Percentiles rank a stretch among this genome's conserved stretches.
Conservation (phyloP, 2,888 invertebrate genomes). For the Melinopterus prodromus region DNA sequence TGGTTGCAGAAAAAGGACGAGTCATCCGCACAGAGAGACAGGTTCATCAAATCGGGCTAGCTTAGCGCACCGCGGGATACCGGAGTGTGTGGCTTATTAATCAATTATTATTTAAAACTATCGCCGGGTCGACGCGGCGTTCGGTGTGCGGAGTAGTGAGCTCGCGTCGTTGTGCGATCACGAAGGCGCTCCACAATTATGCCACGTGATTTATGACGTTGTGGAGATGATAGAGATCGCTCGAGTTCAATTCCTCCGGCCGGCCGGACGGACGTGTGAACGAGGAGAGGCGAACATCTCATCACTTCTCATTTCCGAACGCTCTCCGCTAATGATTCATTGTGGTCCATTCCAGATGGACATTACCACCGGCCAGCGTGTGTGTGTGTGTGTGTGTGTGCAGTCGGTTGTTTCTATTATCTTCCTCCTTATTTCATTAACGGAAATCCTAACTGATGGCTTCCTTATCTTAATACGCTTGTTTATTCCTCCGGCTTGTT, state of each 20-base stretch:
- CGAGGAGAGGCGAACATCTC: constrained; percentile 26
- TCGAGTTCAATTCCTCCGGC: constrained; percentile 26
- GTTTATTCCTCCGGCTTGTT: neutral
- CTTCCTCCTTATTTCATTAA: neutral
- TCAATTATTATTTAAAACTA: constrained; percentile 4
- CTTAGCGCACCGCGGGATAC: neutral
- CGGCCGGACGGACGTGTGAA: constrained; percentile 27
- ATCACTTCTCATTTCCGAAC: constrained; percentile 33
- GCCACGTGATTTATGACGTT: constrained; percentile 25
- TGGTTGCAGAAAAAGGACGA: neutral
- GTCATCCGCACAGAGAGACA: neutral
- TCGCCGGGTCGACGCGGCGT: neutral
- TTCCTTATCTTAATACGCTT: constrained; percentile 4
- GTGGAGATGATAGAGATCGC: constrained; percentile 28
- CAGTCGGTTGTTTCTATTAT: neutral
- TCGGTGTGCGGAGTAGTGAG: neutral
- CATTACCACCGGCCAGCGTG: neutral
- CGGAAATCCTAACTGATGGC: constrained; percentile 4
- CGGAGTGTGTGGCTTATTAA: constrained; percentile 4
- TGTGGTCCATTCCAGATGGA: constrained; percentile 12
- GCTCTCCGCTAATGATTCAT: constrained; percentile 29
- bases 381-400: neutral
- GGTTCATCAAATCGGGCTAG: neutral
- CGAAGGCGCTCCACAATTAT: neutral
- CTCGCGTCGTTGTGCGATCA: neutral